A percentile compares a stretch with the other conserved stretches of the same genome.
Conservation (phyloP, 2,113 vertebrate species). For the Cettia cetti region DNA sequence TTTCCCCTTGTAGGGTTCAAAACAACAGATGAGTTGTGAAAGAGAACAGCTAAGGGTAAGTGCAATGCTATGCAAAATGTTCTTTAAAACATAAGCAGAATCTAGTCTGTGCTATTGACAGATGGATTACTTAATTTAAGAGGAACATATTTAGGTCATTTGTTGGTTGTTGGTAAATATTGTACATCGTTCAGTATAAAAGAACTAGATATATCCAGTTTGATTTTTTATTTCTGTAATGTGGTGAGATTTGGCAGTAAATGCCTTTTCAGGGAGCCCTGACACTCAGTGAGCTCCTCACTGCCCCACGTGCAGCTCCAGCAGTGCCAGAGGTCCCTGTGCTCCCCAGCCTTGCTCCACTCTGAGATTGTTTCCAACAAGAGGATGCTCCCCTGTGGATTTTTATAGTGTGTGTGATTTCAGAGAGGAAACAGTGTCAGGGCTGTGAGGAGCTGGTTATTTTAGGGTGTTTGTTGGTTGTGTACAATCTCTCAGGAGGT, state of each 20-base stretch:
- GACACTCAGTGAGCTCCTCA: background rate
- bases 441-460: background rate
- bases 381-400: background rate
- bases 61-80: background rate
- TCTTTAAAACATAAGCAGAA: slow-evolving; percentile 11
- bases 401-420: background rate
- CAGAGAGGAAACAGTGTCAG: background rate
- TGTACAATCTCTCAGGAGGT: background rate
- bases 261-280: background rate
- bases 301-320: background rate
- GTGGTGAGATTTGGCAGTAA: slow-evolving; percentile 35
- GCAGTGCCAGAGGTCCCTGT: slow-evolving; percentile 18
- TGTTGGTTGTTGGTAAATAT: slow-evolving; percentile 56
- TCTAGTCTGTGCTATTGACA: slow-evolving; percentile 14
- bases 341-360: background rate
- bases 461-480: background rate
- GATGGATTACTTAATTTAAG: slow-evolving; percentile 5
- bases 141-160: slow-evolving; percentile 36
- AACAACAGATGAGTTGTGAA: slow-evolving; percentile 88
- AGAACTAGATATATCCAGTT: background rate
- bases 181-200: slow-evolving; percentile 5
- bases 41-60: slow-evolving; percentile 86
- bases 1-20: slow-evolving; percentile 71
- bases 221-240: background rate
- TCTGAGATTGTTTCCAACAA: background rate